These are phyloP conservation scores for Poecile atricapillus DNA, from an alignment of 2,113 vertebrate genomes.

Conservation along the genomic window DNA sequence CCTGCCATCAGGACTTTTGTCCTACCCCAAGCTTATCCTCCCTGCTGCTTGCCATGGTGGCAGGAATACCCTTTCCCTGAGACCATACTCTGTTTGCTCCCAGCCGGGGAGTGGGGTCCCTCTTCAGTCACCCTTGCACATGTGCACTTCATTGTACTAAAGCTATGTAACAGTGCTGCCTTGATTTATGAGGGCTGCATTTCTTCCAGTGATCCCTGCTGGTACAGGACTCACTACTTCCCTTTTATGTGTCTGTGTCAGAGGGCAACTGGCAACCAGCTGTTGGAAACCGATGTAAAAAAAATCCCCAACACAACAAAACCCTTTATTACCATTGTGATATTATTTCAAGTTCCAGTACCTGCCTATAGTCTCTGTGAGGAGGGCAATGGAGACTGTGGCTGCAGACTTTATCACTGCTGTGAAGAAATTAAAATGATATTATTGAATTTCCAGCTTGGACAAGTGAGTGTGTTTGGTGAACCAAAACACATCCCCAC, in stretches of 20 bases:
- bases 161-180: constrained; percentile 67
- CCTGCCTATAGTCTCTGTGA: constrained; percentile 17
- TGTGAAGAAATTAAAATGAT: not conserved
- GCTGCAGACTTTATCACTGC: constrained; percentile 19
- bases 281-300: constrained; percentile 77
- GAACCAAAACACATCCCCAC: not conserved
- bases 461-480: not conserved
- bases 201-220: constrained; percentile 81
- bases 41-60: not conserved
- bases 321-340: constrained; percentile 2
- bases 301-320: constrained; percentile 28
- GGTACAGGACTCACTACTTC: constrained; percentile 76
- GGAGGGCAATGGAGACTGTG: not conserved
- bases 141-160: constrained; percentile 73
- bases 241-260: constrained; percentile 85
- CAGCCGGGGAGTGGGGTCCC: constrained; percentile 34
- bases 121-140: constrained; percentile 63
- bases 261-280: constrained; percentile 88
- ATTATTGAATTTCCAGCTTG: not conserved
- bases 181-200: constrained; percentile 85
- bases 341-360: constrained; percentile 47
- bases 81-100: not conserved
- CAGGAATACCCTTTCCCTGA: not conserved
- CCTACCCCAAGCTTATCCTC: not conserved
- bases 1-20: not conserved